Evolutionary conservation across 2,113 vertebrate genomes (phyloP).

Genomic region (Acanthochromis polyacanthus): DNA sequence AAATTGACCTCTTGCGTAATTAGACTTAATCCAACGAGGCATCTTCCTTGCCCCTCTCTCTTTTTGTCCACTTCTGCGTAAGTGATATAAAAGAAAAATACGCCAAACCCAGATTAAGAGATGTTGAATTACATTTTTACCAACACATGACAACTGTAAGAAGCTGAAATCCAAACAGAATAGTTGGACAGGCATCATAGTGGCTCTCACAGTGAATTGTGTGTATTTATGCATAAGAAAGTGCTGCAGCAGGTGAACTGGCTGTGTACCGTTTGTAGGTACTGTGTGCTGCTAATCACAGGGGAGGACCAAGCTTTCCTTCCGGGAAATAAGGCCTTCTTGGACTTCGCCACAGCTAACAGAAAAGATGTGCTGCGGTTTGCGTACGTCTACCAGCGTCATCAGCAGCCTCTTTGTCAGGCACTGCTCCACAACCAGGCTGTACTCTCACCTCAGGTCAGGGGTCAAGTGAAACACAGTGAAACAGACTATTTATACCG

Average conservation of each 20-base stretch:
- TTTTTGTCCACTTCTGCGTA: background rate
- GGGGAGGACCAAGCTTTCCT: conserved; percentile 85
- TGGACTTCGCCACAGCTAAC: conserved; percentile 91
- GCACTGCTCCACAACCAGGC: conserved; percentile 85
- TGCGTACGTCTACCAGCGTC: conserved; percentile 88
- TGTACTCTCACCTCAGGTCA: conserved; percentile 77
- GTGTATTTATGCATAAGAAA: background rate
- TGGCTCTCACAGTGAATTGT: background rate
- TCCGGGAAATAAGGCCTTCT: conserved; percentile 88
- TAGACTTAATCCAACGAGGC: too few relatives aligned
- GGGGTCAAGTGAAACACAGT: conserved; percentile 13
- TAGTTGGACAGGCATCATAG: background rate
- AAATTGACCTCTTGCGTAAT: background rate
- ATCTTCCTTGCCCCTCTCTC: background rate
- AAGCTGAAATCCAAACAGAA: background rate
- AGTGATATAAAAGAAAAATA: background rate
- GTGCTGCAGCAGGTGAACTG: background rate
- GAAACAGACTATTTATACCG: too few relatives aligned
- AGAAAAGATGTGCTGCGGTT: conserved; percentile 92
- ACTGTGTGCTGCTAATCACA: conserved; percentile 93
- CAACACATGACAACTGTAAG: background rate
- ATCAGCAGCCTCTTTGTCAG: conserved; percentile 90
- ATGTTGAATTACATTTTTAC: background rate
- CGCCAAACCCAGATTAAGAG: too few relatives aligned
- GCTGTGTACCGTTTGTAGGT: conserved; percentile 78